Percentiles rank a stretch among this genome's conserved stretches.
Evolutionary conservation across 2,797 vertebrate species (phyloP).

Genomic region (Nannoperca obscura): DNA sequence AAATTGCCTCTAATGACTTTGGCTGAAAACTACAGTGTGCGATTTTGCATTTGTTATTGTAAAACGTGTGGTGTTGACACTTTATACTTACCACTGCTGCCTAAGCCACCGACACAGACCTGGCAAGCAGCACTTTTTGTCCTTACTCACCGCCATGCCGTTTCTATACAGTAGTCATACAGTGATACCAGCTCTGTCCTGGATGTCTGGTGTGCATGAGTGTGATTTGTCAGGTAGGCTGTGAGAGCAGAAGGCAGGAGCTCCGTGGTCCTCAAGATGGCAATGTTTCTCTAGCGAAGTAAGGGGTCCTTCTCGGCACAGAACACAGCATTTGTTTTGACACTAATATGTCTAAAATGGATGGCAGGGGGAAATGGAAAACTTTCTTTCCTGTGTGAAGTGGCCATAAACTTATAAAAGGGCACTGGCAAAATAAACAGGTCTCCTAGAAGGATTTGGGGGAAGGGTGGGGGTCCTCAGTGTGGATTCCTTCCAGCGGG

Average conservation of each 20-base stretch:
- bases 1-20: constrained; percentile 15
- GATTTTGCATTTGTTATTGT: constrained; percentile 34
- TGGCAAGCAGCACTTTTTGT: constrained; percentile 69
- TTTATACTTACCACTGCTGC: constrained; percentile 81
- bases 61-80: constrained; percentile 66
- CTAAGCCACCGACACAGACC: constrained; percentile 75
- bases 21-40: constrained; percentile 11
- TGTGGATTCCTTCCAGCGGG: constrained; percentile 68
- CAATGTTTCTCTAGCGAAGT: constrained; percentile 68
- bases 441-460: constrained; percentile 59
- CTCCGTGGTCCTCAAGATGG: constrained; percentile 75
- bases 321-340: constrained; percentile 48
- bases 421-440: constrained; percentile 52
- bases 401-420: constrained; percentile 51
- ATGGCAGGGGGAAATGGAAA: constrained; percentile 44
- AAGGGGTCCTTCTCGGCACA: constrained; percentile 62
- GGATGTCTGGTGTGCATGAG: constrained; percentile 39
- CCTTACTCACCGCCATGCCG: constrained; percentile 74
- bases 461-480: constrained; percentile 43
- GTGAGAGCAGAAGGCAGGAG: constrained; percentile 49
- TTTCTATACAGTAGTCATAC: constrained; percentile 44
- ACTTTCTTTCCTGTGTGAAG: constrained; percentile 54
- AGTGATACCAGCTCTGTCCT: constrained; percentile 49
- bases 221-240: constrained; percentile 47
- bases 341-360: constrained; percentile 57